These are phyloP conservation scores for Chaenocephalus aceratus DNA, from an alignment of 2,113 vertebrate species.

Conservation along the genomic window DNA sequence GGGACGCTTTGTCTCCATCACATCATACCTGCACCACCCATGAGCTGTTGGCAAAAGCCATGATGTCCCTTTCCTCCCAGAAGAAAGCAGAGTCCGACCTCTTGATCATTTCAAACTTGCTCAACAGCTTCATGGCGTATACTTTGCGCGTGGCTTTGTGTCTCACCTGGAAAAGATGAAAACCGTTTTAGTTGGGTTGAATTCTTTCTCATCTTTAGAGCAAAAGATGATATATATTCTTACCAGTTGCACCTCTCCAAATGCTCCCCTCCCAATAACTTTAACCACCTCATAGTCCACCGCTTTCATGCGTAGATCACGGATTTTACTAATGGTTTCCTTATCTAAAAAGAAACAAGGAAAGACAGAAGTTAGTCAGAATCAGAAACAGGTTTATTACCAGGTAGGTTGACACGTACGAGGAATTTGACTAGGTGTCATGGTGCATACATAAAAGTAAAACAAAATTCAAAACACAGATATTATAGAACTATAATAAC, in stretches of 20 bases:
- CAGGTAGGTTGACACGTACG: too few relatives aligned
- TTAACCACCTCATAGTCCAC: slow-evolving; percentile 99
- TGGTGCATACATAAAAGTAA: too few relatives aligned
- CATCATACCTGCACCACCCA: slow-evolving; percentile 98
- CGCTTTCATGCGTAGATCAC: slow-evolving; percentile 98
- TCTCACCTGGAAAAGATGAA: slow-evolving; percentile 87
- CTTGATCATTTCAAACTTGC: slow-evolving; percentile 99
- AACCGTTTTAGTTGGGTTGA: background rate
- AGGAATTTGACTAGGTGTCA: too few relatives aligned
- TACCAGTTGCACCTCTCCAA: slow-evolving; percentile 98
- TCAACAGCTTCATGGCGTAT: slow-evolving; percentile 98
- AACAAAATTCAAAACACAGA: too few relatives aligned
- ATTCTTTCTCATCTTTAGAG: background rate
- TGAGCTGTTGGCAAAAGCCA: slow-evolving; percentile 97
- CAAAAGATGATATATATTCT: slow-evolving; percentile 46
- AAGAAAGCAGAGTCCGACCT: slow-evolving; percentile 99
- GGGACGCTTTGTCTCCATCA: background rate
- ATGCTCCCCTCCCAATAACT: slow-evolving; percentile 98
- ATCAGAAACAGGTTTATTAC: too few relatives aligned
- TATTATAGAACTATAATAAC: too few relatives aligned
- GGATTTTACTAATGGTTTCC: slow-evolving; percentile 96
- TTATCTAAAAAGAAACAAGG: slow-evolving; percentile 87
- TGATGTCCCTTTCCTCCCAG: slow-evolving; percentile 99
- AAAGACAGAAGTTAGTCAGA: slow-evolving; percentile 5
- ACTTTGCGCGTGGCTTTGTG: slow-evolving; percentile 96